Percentiles rank a stretch among this genome's conserved stretches.
Conservation (phyloP, 2,888 invertebrate genomes). For the Eutolmus rufibarbis region DNA sequence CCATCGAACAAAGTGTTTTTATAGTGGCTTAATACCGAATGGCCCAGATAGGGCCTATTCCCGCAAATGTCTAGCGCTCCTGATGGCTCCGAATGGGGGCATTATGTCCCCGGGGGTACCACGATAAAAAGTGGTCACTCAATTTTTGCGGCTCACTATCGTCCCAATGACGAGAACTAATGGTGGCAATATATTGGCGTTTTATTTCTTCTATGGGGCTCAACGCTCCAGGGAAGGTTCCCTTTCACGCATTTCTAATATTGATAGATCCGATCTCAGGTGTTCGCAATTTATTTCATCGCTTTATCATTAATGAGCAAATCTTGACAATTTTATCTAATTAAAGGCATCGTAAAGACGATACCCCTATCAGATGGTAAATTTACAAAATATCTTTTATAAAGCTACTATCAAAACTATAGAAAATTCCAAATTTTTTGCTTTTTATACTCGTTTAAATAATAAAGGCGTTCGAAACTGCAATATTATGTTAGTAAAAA, state of each 20-base stretch:
- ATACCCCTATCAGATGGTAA: neutral
- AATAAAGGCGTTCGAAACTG: no score
- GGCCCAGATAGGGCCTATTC: neutral
- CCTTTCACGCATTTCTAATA: neutral
- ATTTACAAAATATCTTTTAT: no score
- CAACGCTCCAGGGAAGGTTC: neutral
- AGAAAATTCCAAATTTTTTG: no score
- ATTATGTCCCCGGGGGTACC: neutral
- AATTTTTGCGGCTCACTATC: neutral
- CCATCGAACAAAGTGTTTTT: constrained; percentile 25
- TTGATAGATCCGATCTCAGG: neutral
- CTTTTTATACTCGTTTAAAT: no score
- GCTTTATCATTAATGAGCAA: neutral
- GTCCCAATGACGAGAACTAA: neutral
- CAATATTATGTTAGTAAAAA: no score
- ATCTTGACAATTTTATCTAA: neutral
- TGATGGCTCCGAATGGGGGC: neutral
- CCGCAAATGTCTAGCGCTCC: neutral
- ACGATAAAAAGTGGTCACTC: neutral
- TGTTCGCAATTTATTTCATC: neutral
- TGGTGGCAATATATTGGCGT: neutral
- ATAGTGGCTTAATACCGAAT: neutral
- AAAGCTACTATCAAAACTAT: no score
- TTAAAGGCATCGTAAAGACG: neutral
- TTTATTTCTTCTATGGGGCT: neutral